A percentile compares a stretch with the other conserved stretches of the same genome.
These are phyloP conservation scores for Sarcophaga peregrina DNA, from an alignment of 1,140 invertebrate species.

Conservation along the genomic window DNA sequence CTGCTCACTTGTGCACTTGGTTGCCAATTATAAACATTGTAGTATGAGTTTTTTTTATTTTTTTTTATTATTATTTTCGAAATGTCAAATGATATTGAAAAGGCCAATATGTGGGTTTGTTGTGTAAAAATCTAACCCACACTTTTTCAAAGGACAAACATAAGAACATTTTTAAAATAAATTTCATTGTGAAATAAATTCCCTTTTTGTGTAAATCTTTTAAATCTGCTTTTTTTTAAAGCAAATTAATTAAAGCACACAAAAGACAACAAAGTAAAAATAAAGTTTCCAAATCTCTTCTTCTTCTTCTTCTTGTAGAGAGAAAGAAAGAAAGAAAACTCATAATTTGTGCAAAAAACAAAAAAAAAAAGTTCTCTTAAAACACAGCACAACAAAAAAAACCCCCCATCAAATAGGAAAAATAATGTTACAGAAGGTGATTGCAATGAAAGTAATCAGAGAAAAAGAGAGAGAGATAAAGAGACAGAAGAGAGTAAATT, in stretches of 20 bases:
- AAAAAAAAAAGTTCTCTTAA: neutral
- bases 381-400: neutral
- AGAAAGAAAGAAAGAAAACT: neutral
- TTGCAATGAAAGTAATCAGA: neutral
- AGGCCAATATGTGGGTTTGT: constrained; percentile 28
- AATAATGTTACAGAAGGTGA: neutral
- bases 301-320: too few species aligned
- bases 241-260: too few species aligned
- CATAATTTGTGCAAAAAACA: neutral
- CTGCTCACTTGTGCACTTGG: neutral
- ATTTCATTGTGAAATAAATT: too few species aligned
- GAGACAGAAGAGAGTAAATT: too few species aligned
- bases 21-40: neutral
- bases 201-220: too few species aligned
- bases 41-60: too few species aligned
- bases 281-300: too few species aligned
- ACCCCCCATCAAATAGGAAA: neutral
- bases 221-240: too few species aligned
- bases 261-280: too few species aligned
- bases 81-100: constrained; percentile 30
- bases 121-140: neutral
- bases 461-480: too few species aligned
- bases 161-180: too few species aligned
- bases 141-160: too few species aligned
- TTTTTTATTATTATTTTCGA: neutral